Base-by-base conservation (phyloP, 1,140 invertebrate genomes). In the Ips nitidus region DNA sequence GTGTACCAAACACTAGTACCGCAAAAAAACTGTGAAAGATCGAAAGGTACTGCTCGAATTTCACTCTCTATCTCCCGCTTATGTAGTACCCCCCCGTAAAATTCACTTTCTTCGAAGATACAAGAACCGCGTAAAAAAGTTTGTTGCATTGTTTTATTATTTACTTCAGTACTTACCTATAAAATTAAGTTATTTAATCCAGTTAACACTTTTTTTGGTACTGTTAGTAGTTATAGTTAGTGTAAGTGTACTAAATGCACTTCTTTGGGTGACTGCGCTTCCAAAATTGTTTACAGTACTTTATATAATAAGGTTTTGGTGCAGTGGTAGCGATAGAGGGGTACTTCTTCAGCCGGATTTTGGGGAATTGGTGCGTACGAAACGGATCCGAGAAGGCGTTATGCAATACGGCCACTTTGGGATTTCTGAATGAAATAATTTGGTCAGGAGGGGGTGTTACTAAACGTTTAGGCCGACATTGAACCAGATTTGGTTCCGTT, bases 331-430 rank as follows among this genome's bases (percentile, higher is more conserved):
- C 39, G 57, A n/a, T 52, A 42, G 22, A 39, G 68, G 68, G 68
- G 53, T 62, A 40, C 41, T 56, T 36, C 55, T 47, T 40, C 6
- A 66, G 42, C 66, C 66, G 66, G 66, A 69, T 45, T 69, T 68
- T 61, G 47, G 55, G 45, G 68, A 70, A 70, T 70, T 64, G 61
- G 68, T 70, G 68, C 68, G 55, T 70, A 57, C 60, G 62, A 62
- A 50, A 64, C 68, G 68, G 68, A 70, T 70, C 68, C 64, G 4
- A 55, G 67, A 68, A 68, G 55, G 40, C 37, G 41, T 68, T 68
- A 68, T 68, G 66, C 52, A 59, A 67, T 67, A 41, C 47, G 38
- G 45, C 7, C n/a, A 39, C 2, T 50, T 58, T 53, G 67, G 67
- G 52, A 61, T 62, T 69, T 69, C 59, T 69, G 67, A 69, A 69